Percentiles rank a stretch among this genome's conserved stretches.
phyloP scores from a whole-genome alignment of 2,113 vertebrate genomes.

The Malurus cyaneus region DNA sequence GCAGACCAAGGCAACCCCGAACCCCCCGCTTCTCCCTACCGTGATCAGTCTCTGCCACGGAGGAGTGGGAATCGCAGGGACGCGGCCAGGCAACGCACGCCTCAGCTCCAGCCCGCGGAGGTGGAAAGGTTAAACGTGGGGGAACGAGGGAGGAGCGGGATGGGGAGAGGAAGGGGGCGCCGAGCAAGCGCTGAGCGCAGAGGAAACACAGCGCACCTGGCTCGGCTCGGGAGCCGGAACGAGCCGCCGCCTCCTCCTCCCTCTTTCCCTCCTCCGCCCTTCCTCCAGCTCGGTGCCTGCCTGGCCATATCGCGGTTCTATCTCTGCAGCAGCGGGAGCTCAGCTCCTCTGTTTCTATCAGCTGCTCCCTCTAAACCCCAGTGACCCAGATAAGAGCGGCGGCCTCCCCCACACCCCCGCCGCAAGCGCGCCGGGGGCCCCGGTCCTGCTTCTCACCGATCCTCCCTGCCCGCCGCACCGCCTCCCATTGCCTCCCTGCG shows the following conservation, averaged over 20 bases:
- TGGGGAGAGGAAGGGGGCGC: slow-evolving; percentile 15
- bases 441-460: neutral
- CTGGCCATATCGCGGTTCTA: neutral
- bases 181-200: slow-evolving; percentile 11
- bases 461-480: neutral
- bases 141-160: neutral
- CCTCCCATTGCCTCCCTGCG: neutral
- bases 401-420: neutral
- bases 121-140: neutral
- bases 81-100: neutral
- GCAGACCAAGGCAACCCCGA: neutral
- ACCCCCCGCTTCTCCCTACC: neutral
- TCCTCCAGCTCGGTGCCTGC: neutral
- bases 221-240: slow-evolving; percentile 23
- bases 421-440: neutral
- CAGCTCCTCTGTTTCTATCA: neutral
- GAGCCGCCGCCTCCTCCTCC: slow-evolving; percentile 7
- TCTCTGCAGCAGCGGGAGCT: slow-evolving; percentile 16
- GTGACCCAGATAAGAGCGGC: slow-evolving; percentile 37
- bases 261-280: neutral
- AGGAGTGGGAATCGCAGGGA: neutral
- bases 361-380: slow-evolving; percentile 2
- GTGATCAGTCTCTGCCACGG: neutral
- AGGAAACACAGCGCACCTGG: slow-evolving; percentile 50
- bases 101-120: neutral